Base-by-base conservation (phyloP, 2,797 vertebrate species). In the Crenichthys baileyi region DNA sequence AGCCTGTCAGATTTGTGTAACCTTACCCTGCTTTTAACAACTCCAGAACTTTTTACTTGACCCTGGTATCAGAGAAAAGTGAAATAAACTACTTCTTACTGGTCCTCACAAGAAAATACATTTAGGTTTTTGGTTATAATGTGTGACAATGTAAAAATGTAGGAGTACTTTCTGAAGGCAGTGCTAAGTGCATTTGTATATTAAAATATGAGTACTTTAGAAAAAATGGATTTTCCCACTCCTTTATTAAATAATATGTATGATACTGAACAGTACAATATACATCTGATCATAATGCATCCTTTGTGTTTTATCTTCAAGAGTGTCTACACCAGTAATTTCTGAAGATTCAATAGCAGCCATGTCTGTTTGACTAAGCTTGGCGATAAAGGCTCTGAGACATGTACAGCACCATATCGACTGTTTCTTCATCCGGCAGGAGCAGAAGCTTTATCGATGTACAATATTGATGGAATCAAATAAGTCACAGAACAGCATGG, bases 381-480 rank as follows among this genome's bases (percentile, higher is more conserved):
- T 46, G 65, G 61, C 29, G 44, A 81, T 83, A 81, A 87, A 86
- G 88, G 81, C 24, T 3, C 65, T 50, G 4, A 80, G 50, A 75
- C 58, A n/a, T 26, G 76, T 65, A 58, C 71, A 41, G 79, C 79
- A 50, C 36, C 1, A 8, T 55, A 88, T 88, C 31, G 78, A 91
- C 82, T 75, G n/a, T 77, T 61, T 61, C 77, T 53, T 83, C 58
- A 72, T 75, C 72, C 83, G 61, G 60, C 61, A 81, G 73, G 73
- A 85, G 70, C 13, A 58, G 72, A 71, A 72, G 75, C 48, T 29
- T 76, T 76, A 88, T 86, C 1, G 79, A 89, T 50, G 18, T 18
- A 20, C 75, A 67, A 78, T 82, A 84, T 84, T 11, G 50, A 92
- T 75, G 58, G 56, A 89, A 78, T 85, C 72, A 44, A 68, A 84